Evolutionary conservation across 2,888 invertebrate species (phyloP).

Genomic region (Drosophila paranaensis): DNA sequence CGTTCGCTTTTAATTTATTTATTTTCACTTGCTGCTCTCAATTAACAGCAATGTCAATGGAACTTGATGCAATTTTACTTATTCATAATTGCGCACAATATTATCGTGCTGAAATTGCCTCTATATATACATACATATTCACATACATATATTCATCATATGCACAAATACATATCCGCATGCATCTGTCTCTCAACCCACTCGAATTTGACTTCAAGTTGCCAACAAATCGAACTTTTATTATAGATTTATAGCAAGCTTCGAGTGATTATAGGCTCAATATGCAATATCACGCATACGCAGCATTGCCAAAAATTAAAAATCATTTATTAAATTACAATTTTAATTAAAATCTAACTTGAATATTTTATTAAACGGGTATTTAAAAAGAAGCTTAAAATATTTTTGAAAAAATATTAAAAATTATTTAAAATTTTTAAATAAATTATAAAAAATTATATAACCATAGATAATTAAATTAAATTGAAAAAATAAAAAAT

Average conservation of each 20-base stretch:
- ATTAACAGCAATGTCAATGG: constrained; percentile 15
- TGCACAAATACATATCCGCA: neutral
- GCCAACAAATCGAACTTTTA: neutral
- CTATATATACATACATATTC: neutral
- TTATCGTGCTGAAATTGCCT: neutral
- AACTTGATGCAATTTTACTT: constrained; percentile 4
- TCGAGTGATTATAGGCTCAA: neutral
- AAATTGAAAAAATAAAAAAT: too few relatives aligned
- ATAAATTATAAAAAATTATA: too few relatives aligned
- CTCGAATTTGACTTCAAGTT: neutral
- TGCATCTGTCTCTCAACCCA: neutral
- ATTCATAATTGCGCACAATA: neutral
- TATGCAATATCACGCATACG: constrained; percentile 1
- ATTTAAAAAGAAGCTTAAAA: too few relatives aligned
- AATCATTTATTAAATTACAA: neutral
- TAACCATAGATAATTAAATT: too few relatives aligned
- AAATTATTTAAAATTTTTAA: too few relatives aligned
- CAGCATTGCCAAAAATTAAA: neutral
- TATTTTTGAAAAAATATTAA: neutral
- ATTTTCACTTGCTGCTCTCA: constrained; percentile 6
- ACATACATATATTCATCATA: too few relatives aligned
- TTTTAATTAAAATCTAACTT: neutral
- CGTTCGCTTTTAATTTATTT: neutral
- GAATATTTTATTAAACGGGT: neutral
- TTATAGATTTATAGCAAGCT: neutral